Evolutionary conservation across 2,113 vertebrate species (phyloP).

Genomic region (Cettia cetti): DNA sequence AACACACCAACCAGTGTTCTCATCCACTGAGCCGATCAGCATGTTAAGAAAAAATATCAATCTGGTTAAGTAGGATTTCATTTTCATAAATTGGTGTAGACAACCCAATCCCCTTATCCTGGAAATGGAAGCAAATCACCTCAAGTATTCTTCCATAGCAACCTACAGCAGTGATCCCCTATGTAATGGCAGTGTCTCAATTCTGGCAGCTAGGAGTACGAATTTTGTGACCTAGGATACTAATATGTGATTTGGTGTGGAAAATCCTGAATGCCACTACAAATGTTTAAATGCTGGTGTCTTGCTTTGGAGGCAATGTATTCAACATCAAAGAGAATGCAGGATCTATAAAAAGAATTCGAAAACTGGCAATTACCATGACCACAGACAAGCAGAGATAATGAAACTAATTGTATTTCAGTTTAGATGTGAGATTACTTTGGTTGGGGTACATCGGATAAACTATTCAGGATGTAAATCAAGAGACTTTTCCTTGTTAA

Average conservation of each 20-base stretch:
- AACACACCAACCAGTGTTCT: neutral
- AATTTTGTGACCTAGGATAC: neutral
- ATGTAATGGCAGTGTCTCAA: neutral
- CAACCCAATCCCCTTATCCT: neutral
- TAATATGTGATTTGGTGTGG: neutral
- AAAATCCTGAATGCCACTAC: neutral
- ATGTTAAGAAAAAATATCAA: neutral
- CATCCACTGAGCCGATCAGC: neutral
- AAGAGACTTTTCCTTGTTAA: neutral
- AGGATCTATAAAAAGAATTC: neutral
- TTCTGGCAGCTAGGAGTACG: neutral
- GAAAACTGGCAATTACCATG: neutral
- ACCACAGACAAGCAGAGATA: neutral
- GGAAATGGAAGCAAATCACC: neutral
- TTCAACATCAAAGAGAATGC: neutral
- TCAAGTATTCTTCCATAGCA: neutral
- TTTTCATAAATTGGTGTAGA: neutral
- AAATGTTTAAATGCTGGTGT: neutral
- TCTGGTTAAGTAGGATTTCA: neutral
- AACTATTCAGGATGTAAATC: neutral
- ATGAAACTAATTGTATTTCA: neutral
- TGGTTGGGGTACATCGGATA: neutral
- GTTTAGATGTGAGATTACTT: neutral
- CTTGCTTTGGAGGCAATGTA: neutral
- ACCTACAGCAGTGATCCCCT: neutral